phyloP scores from a whole-genome alignment of 2,888 invertebrate genomes.

The Tetropium fuscum region DNA sequence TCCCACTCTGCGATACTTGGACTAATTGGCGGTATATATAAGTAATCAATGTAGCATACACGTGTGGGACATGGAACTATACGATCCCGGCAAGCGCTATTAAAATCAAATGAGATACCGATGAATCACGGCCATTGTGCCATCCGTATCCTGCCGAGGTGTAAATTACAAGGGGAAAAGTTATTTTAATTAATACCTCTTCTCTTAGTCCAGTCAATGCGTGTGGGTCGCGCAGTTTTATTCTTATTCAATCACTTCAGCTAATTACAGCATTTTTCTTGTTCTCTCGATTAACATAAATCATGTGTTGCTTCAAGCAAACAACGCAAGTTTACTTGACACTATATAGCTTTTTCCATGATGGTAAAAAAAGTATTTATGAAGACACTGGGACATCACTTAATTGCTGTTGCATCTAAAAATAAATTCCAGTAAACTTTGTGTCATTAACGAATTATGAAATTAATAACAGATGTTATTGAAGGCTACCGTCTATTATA shows the following conservation, averaged over 20 bases:
- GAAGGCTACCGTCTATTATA: too few relatives aligned
- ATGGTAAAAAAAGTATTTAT: too few relatives aligned
- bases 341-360: too few relatives aligned
- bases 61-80: slow-evolving; percentile 47
- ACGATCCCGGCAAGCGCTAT: slow-evolving; percentile 38
- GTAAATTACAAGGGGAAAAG: slow-evolving; percentile 48
- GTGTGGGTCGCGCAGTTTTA: slow-evolving; percentile 41
- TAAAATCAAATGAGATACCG: slow-evolving; percentile 51
- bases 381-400: too few relatives aligned
- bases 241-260: slow-evolving; percentile 34
- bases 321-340: too few relatives aligned
- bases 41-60: slow-evolving; percentile 46
- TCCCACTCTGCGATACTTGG: slow-evolving; percentile 42
- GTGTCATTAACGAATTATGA: too few relatives aligned
- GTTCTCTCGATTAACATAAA: too few relatives aligned
- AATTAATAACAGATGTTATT: too few relatives aligned
- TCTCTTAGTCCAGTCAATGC: slow-evolving; percentile 29
- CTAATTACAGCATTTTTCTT: slow-evolving; percentile 42
- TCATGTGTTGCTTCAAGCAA: too few relatives aligned
- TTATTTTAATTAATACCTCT: slow-evolving; percentile 49
- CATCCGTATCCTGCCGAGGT: slow-evolving; percentile 44
- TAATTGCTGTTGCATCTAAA: too few relatives aligned
- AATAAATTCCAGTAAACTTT: too few relatives aligned
- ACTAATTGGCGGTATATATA: slow-evolving; percentile 44
- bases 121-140: slow-evolving; percentile 49